A percentile compares a stretch with the other conserved stretches of the same genome.
Conservation (phyloP, 1,140 invertebrate genomes). For the Mycetomoellerius zeteki region DNA sequence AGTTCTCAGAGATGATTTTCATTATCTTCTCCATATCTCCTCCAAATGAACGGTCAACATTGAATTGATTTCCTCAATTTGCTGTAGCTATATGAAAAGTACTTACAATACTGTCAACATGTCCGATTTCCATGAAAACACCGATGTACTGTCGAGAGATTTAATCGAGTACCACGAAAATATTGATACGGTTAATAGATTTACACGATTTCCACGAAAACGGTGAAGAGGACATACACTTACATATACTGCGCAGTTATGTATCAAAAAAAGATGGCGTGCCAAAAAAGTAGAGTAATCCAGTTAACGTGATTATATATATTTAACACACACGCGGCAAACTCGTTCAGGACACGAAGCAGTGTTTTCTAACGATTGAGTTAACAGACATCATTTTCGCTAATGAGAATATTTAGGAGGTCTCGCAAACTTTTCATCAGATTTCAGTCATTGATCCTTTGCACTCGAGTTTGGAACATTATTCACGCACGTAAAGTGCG, state of each 20-base stretch:
- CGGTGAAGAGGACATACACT: neutral
- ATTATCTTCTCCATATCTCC: neutral
- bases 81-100: neutral
- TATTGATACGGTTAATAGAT: neutral
- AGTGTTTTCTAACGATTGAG: neutral
- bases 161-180: constrained; percentile 10
- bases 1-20: neutral
- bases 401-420: neutral
- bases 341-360: neutral
- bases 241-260: neutral
- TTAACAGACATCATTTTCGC: neutral
- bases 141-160: neutral
- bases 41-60: neutral
- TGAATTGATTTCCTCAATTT: constrained; percentile 5
- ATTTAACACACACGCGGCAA: neutral
- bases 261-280: neutral
- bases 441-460: neutral
- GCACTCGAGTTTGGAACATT: neutral
- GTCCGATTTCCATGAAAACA: constrained; percentile 20
- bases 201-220: neutral
- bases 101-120: neutral
- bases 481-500: neutral
- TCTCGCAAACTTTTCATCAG: neutral
- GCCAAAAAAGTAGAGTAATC: neutral
- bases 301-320: neutral